Conservation (phyloP, 2,797 vertebrate genomes). For the Sebastes nivosus region DNA sequence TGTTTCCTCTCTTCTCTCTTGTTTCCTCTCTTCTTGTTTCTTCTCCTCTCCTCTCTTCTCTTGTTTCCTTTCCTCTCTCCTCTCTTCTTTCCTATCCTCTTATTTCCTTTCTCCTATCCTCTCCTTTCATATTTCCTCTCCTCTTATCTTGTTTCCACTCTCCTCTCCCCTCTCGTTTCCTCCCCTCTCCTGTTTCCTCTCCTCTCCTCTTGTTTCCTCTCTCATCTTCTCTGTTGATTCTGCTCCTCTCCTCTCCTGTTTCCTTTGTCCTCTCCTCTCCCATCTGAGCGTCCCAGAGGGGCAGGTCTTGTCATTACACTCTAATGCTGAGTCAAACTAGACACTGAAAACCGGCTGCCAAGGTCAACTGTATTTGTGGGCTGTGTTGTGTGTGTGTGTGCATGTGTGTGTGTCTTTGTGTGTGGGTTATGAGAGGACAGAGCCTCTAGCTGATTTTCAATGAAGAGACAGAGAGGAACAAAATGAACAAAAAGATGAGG, state of each 20-base stretch:
- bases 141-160: neutral
- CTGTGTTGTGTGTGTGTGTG: neutral
- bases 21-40: too few species aligned
- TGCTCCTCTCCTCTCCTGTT: neutral
- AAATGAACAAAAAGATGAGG: neutral
- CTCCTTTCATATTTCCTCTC: neutral
- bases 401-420: neutral
- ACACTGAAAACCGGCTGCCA: constrained; percentile 26
- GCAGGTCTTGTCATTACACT: constrained; percentile 29
- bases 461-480: neutral
- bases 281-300: constrained; percentile 40
- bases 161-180: neutral
- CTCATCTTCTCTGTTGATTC: neutral
- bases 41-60: neutral
- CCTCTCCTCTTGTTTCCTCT: neutral
- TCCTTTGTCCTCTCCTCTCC: neutral
- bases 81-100: neutral
- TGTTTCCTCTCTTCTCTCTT: too few species aligned
- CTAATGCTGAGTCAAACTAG: constrained; percentile 49
- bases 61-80: neutral
- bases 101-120: neutral
- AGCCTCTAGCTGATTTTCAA: neutral
- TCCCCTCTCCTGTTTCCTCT: neutral
- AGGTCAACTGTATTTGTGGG: constrained; percentile 38
- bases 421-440: neutral